Percentiles rank a stretch among this genome's conserved stretches.
Conservation (phyloP, 2,797 vertebrate species). For the Siniperca obscura region DNA sequence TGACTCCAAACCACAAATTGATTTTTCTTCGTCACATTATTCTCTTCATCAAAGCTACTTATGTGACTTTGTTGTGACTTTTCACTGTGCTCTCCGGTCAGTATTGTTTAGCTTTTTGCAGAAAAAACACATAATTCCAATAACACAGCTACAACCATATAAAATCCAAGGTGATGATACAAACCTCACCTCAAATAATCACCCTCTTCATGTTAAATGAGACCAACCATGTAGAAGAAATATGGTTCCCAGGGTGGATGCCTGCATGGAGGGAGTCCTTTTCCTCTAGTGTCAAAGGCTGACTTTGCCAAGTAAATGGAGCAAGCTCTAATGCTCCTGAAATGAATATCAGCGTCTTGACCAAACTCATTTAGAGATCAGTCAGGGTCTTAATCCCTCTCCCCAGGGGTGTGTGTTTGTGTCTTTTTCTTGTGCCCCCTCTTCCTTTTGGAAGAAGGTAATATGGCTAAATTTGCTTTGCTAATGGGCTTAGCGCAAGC, state of each 20-base stretch:
- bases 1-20: not conserved
- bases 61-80: not conserved
- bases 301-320: conserved; percentile 83
- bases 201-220: conserved; percentile 36
- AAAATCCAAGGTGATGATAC: not conserved
- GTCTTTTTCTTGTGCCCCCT: conserved; percentile 72
- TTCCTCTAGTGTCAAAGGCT: conserved; percentile 69
- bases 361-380: conserved; percentile 90
- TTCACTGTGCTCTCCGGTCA: not conserved
- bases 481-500: conserved; percentile 89
- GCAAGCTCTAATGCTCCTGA: conserved; percentile 85
- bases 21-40: not conserved
- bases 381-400: conserved; percentile 83
- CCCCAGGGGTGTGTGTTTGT: conserved; percentile 81
- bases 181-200: conserved; percentile 12
- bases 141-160: not conserved
- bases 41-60: not conserved
- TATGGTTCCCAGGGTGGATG: conserved; percentile 70
- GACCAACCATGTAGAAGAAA: conserved; percentile 45
- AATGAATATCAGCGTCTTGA: conserved; percentile 88
- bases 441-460: conserved; percentile 84
- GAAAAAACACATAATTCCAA: not conserved
- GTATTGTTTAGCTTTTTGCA: not conserved
- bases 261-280: conserved; percentile 42
- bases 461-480: conserved; percentile 87